Percentiles rank a stretch among this genome's conserved stretches.
Evolutionary conservation across 2,888 invertebrate genomes (phyloP).

Genomic region (Zele albiditarsus): DNA sequence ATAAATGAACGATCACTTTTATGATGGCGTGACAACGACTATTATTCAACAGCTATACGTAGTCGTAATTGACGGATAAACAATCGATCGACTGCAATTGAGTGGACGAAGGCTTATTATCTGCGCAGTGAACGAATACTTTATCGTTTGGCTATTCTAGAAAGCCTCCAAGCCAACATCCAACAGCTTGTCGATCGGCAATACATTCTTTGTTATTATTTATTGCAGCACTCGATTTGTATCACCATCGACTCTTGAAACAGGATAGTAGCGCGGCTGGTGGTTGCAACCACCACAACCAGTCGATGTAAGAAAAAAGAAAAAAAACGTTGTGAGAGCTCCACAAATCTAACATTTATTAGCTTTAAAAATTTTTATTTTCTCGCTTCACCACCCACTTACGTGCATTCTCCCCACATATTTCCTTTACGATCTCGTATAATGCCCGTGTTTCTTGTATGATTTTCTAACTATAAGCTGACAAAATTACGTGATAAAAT

Average conservation of each 20-base stretch:
- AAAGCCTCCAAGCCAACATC: constrained; percentile 42
- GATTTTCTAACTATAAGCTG: neutral
- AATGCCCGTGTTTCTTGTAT: neutral
- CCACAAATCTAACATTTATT: neutral
- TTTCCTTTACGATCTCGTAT: neutral
- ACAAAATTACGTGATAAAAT: neutral
- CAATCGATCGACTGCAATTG: constrained; percentile 46
- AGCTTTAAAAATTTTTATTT: neutral
- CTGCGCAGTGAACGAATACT: constrained; percentile 42
- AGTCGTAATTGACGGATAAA: constrained; percentile 57
- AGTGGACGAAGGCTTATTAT: constrained; percentile 42
- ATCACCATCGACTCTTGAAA: constrained; percentile 41
- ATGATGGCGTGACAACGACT: neutral
- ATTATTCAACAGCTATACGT: constrained; percentile 19
- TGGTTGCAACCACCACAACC: neutral
- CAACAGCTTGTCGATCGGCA: constrained; percentile 48
- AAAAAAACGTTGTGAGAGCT: neutral
- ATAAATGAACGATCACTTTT: neutral
- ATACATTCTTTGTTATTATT: constrained; percentile 57
- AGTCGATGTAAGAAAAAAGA: neutral
- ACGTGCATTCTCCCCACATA: neutral
- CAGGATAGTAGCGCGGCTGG: neutral
- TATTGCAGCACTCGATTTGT: constrained; percentile 55
- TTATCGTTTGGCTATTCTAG: constrained; percentile 44
- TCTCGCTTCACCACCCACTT: neutral